Conservation (phyloP, 2,888 invertebrate genomes). For the Drosophila quinaria region DNA sequence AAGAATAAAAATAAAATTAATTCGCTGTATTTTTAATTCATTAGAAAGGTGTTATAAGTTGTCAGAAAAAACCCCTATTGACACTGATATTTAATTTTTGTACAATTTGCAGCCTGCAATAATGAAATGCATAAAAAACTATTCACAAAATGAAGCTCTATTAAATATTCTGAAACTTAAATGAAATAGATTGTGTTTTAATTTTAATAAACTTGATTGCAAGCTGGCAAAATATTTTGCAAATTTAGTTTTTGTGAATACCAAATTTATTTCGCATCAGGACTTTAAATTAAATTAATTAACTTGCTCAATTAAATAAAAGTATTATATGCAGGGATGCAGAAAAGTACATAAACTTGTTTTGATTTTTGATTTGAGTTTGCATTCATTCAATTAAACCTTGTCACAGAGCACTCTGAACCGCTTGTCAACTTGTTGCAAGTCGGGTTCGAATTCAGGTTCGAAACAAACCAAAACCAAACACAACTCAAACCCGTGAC, state of each 20-base stretch:
- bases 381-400: constrained; percentile 64
- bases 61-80: too few species aligned
- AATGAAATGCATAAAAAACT: too few species aligned
- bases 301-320: constrained; percentile 64
- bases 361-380: constrained; percentile 58
- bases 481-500: constrained; percentile 44
- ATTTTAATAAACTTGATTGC: background rate
- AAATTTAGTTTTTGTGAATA: constrained; percentile 10
- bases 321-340: constrained; percentile 47
- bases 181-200: background rate
- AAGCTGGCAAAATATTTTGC: background rate
- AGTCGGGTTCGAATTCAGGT: constrained; percentile 22
- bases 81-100: too few species aligned
- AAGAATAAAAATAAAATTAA: background rate
- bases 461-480: constrained; percentile 38
- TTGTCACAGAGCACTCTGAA: constrained; percentile 16
- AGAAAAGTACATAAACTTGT: constrained; percentile 46
- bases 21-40: background rate
- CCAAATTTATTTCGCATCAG: constrained; percentile 21
- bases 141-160: background rate
- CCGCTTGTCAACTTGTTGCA: constrained; percentile 48
- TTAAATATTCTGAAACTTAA: background rate
- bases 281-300: constrained; percentile 60
- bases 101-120: too few species aligned
- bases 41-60: too few species aligned